Conservation (phyloP, 2,797 vertebrate species). For the Pangasius sanitwongsei region DNA sequence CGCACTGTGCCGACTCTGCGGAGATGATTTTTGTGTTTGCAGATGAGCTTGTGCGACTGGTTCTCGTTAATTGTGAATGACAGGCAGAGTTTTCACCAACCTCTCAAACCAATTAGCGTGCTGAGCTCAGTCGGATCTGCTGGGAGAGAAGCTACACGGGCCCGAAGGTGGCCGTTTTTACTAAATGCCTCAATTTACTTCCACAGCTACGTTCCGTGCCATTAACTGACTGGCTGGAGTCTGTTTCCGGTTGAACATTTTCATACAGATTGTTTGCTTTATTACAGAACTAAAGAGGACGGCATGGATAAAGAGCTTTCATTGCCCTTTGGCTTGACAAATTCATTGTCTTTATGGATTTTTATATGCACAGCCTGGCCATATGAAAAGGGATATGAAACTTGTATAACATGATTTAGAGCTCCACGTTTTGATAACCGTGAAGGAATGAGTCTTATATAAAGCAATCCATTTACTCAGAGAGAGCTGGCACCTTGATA, state of each 20-base stretch:
- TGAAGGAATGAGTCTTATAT: background rate
- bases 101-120: conserved; percentile 41
- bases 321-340: background rate
- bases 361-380: background rate
- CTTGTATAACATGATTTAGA: background rate
- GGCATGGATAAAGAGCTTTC: background rate
- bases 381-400: background rate
- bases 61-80: conserved; percentile 36
- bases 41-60: background rate
- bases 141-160: conserved; percentile 13
- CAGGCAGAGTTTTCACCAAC: background rate
- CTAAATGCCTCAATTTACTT: conserved; percentile 23
- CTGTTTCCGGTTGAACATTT: conserved; percentile 3
- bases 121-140: conserved; percentile 22
- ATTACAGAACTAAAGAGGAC: background rate
- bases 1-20: background rate
- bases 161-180: conserved; percentile 31
- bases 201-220: background rate
- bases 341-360: background rate
- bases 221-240: background rate
- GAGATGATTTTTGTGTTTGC: background rate
- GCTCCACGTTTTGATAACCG: background rate
- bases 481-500: background rate
- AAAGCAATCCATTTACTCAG: background rate
- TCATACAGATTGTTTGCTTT: conserved; percentile 7